Evolutionary conservation across 2,113 vertebrate species (phyloP).

Genomic region (Catharus fuscescens): DNA sequence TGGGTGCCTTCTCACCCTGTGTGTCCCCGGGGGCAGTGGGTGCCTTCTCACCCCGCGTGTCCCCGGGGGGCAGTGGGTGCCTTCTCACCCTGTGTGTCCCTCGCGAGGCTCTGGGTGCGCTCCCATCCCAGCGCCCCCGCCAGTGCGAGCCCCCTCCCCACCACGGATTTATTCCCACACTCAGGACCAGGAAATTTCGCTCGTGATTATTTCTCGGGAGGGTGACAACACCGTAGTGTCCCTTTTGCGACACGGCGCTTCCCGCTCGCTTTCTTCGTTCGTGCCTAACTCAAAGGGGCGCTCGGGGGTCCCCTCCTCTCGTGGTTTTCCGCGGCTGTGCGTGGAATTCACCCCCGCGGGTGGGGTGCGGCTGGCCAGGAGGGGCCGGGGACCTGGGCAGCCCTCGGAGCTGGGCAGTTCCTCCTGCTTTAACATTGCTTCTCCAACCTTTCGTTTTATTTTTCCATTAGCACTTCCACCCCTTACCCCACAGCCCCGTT

Average conservation of each 20-base stretch:
- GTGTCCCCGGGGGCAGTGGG: no score
- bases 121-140: background rate
- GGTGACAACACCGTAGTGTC: background rate
- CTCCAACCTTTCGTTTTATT: background rate
- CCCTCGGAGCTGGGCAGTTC: background rate
- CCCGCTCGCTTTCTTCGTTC: background rate
- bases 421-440: background rate
- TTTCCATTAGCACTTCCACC: background rate
- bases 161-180: background rate
- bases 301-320: background rate
- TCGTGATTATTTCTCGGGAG: background rate
- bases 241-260: background rate
- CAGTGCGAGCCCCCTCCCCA: background rate
- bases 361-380: background rate
- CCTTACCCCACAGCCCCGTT: background rate
- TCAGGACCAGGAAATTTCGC: background rate
- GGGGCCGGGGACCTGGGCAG: background rate
- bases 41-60: background rate
- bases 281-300: accelerated
- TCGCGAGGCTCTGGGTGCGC: background rate
- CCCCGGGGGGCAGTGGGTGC: background rate
- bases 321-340: background rate
- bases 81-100: background rate
- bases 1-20: no score
- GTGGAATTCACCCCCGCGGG: background rate